Evolutionary conservation across 2,113 vertebrate species (phyloP).

Genomic region (Pterocles burchelli): DNA sequence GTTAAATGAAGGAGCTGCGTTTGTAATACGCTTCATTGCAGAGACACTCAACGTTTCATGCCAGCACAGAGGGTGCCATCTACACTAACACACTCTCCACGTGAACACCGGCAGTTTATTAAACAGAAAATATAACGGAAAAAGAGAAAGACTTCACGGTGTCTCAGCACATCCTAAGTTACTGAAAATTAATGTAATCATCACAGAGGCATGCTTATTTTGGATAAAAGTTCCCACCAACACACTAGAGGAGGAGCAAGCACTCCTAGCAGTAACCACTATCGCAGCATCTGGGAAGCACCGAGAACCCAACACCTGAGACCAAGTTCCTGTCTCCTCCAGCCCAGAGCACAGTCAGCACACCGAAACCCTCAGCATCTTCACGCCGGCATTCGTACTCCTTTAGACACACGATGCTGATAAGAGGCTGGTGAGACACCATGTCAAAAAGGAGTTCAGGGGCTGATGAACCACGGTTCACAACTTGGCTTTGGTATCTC

Average conservation of each 20-base stretch:
- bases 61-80: background rate
- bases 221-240: background rate
- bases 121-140: background rate
- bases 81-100: background rate
- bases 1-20: background rate
- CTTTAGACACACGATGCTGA: background rate
- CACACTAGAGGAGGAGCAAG: background rate
- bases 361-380: background rate
- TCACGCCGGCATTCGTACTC: background rate
- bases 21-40: background rate
- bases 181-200: background rate
- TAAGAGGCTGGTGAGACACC: background rate
- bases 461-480: background rate
- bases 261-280: background rate
- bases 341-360: background rate
- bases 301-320: background rate
- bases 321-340: background rate
- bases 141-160: background rate
- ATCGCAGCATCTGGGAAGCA: rapidly evolving
- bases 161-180: background rate
- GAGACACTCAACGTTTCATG: background rate
- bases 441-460: background rate
- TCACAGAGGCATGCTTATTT: background rate
- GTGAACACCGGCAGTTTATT: background rate
- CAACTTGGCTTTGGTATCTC: background rate